A percentile compares a stretch with the other conserved stretches of the same genome.
phyloP scores from a whole-genome alignment of 2,113 vertebrate genomes.

The Drymodes brunneopygia region DNA sequence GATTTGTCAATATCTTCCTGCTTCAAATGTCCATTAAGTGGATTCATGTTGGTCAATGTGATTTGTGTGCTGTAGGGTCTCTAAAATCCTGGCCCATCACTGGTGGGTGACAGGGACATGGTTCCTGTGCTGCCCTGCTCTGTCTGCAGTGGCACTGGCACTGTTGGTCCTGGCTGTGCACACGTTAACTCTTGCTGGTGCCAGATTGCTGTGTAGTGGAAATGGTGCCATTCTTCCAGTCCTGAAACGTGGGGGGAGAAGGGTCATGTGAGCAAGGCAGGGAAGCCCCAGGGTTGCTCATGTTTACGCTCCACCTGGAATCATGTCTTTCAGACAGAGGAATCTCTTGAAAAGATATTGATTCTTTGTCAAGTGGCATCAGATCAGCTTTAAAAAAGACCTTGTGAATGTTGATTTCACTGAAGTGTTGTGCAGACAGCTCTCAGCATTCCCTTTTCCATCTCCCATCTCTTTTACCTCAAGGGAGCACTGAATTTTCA shows the following conservation, averaged over 20 bases:
- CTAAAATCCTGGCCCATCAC: rapidly evolving
- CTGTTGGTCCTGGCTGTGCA: neutral
- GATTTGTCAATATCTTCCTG: neutral
- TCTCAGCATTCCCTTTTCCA: neutral
- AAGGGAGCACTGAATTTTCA: neutral
- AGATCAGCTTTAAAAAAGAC: neutral
- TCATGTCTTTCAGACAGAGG: neutral
- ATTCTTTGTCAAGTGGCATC: neutral
- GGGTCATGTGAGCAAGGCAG: neutral
- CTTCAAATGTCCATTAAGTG: neutral
- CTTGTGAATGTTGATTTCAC: neutral
- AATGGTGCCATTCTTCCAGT: rapidly evolving
- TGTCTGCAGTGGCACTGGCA: neutral
- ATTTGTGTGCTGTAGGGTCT: neutral
- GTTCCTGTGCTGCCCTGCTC: neutral
- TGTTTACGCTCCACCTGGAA: neutral
- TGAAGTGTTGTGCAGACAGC: rapidly evolving
- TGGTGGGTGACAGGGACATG: neutral
- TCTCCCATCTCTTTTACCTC: neutral
- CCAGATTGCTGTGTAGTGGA: rapidly evolving
- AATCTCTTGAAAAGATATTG: neutral
- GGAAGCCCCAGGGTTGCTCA: neutral
- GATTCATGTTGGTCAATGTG: neutral
- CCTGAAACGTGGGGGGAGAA: neutral
- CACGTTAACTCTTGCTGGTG: rapidly evolving